These are phyloP conservation scores for Muscicapa adusta DNA, from an alignment of 2,113 vertebrate genomes.

Conservation along the genomic window DNA sequence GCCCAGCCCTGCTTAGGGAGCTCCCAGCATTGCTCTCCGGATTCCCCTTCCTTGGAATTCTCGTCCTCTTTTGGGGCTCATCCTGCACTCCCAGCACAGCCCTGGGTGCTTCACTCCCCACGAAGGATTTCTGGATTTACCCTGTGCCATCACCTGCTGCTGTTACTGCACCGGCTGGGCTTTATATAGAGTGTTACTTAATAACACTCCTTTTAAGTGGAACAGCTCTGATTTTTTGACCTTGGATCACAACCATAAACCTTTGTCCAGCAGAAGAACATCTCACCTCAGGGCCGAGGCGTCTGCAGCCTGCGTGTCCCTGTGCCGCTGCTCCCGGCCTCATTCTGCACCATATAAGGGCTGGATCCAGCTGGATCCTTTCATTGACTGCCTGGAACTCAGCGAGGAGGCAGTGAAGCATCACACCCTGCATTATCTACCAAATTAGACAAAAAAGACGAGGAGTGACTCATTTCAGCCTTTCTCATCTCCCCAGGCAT, in stretches of 20 bases:
- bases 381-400: neutral
- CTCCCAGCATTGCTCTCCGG: accelerated
- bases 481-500: neutral
- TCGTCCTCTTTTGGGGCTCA: neutral
- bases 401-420: neutral
- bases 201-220: neutral
- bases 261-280: neutral
- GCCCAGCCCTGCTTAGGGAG: neutral
- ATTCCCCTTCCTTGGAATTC: too few species aligned
- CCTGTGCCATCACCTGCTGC: neutral
- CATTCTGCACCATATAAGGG: neutral
- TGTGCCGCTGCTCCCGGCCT: neutral
- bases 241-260: neutral
- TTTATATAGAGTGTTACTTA: neutral
- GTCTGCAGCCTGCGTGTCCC: accelerated
- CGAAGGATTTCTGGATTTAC: neutral
- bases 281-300: neutral
- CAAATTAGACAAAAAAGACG: conserved; percentile 11
- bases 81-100: accelerated
- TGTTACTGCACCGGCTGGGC: accelerated
- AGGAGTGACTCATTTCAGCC: conserved; percentile 13
- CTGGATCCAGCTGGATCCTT: neutral
- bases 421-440: neutral
- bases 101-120: accelerated
- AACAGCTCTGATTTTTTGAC: neutral